Conservation (phyloP, 2,797 vertebrate species). For the Chaunax sp. region DNA sequence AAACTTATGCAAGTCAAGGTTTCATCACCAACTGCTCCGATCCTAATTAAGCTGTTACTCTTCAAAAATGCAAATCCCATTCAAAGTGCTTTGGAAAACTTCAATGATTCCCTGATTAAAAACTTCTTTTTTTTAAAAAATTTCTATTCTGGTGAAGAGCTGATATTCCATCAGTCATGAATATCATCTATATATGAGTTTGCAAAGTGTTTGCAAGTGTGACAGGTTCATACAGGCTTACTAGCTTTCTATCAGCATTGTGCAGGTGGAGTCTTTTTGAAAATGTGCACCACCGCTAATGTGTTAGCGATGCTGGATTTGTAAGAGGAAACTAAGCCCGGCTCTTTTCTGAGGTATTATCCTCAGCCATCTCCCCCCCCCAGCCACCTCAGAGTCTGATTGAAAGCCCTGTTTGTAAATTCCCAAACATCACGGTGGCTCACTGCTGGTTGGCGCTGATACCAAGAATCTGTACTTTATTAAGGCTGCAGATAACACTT, state of each 20-base stretch:
- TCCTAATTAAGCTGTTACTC: slow-evolving; percentile 10
- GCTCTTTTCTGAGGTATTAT: slow-evolving; percentile 55
- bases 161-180: slow-evolving; percentile 28
- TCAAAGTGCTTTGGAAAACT: background rate
- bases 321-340: slow-evolving; percentile 39
- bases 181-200: slow-evolving; percentile 25
- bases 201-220: slow-evolving; percentile 25
- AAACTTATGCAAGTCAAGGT: slow-evolving; percentile 37
- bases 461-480: slow-evolving; percentile 21
- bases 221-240: slow-evolving; percentile 29
- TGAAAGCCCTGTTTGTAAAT: slow-evolving; percentile 43
- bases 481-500: slow-evolving; percentile 21
- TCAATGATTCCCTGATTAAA: background rate
- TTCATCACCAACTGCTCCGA: slow-evolving; percentile 37
- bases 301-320: slow-evolving; percentile 48
- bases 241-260: slow-evolving; percentile 50
- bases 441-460: slow-evolving; percentile 31
- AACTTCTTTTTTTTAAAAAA: background rate
- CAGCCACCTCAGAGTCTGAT: slow-evolving; percentile 34
- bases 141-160: slow-evolving; percentile 41
- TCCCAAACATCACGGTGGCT: slow-evolving; percentile 29
- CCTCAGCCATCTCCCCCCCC: slow-evolving; percentile 37
- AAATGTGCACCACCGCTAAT: slow-evolving; percentile 33
- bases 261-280: slow-evolving; percentile 54
- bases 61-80: slow-evolving; percentile 22